Conservation (phyloP, 1,140 invertebrate species). For the Metopolophium dirhodum region DNA sequence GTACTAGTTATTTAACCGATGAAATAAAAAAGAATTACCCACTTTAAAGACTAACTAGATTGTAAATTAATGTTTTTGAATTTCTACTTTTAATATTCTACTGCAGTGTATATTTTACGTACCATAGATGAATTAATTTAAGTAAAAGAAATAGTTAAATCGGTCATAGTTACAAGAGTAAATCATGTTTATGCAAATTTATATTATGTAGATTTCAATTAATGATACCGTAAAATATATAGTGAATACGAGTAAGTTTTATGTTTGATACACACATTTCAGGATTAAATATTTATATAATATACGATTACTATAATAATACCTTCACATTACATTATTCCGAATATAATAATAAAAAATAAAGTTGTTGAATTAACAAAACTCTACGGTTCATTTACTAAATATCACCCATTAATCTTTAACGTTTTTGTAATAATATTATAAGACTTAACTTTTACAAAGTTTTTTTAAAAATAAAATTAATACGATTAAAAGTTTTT, state of each 20-base stretch:
- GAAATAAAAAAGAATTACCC: neutral
- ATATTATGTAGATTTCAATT: neutral
- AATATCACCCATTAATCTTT: neutral
- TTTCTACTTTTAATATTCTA: neutral
- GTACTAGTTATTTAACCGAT: neutral
- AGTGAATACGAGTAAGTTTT: neutral
- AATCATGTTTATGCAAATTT: neutral
- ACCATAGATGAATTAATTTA: neutral
- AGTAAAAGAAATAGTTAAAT: neutral
- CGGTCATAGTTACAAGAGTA: neutral
- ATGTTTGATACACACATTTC: neutral
- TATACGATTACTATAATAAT: neutral
- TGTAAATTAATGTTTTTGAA: neutral
- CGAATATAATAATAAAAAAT: neutral
- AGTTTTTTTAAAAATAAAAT: neutral
- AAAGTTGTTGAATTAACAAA: conserved; percentile 3
- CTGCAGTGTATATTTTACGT: neutral
- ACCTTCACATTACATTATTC: neutral
- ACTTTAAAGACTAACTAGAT: neutral
- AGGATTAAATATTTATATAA: neutral
- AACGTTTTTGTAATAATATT: neutral
- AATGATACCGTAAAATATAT: neutral
- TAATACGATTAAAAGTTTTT: conserved; percentile 18
- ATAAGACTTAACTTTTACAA: neutral
- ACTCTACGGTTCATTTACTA: conserved; percentile 9